Evolutionary conservation across 2,888 invertebrate genomes (phyloP).

Genomic region (Diadegma fenestrale): DNA sequence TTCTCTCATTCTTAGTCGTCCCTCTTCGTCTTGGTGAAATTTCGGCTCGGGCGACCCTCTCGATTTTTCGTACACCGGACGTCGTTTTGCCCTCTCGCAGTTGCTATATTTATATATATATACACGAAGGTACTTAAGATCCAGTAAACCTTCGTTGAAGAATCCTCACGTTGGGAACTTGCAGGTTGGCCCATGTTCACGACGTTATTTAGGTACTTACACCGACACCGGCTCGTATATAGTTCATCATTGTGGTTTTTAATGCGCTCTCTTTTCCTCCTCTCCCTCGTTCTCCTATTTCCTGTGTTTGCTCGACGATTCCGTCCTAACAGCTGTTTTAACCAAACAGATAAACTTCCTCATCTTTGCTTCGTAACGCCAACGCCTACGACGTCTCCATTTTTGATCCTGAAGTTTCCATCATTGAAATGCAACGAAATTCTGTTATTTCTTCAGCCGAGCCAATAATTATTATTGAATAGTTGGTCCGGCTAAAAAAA

Average conservation of each 20-base stretch:
- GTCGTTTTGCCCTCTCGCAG: constrained; percentile 13
- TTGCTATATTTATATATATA: constrained; percentile 3
- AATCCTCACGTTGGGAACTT: constrained; percentile 47
- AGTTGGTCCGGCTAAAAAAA: too few relatives aligned
- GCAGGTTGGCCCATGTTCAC: constrained; percentile 41
- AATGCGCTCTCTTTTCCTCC: constrained; percentile 30
- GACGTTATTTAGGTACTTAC: constrained; percentile 40
- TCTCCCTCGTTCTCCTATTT: constrained; percentile 39
- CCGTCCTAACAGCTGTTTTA: constrained; percentile 57
- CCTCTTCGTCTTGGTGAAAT: constrained; percentile 49
- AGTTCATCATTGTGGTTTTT: constrained; percentile 42
- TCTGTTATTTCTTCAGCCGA: too few relatives aligned
- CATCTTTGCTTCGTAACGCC: neutral
- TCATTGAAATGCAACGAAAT: too few relatives aligned
- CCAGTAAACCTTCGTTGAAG: constrained; percentile 42
- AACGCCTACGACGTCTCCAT: constrained; percentile 36
- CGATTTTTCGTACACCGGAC: constrained; percentile 52
- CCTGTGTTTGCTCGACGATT: constrained; percentile 56
- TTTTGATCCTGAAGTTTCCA: too few relatives aligned
- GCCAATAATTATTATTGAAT: too few relatives aligned
- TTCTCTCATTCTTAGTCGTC: constrained; percentile 31
- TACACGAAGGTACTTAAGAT: constrained; percentile 33
- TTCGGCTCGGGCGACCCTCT: constrained; percentile 37
- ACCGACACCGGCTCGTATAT: neutral
- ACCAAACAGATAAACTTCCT: constrained; percentile 39